Base-by-base conservation (phyloP, 2,797 vertebrate species). In the Pseudomugil gertrudae region DNA sequence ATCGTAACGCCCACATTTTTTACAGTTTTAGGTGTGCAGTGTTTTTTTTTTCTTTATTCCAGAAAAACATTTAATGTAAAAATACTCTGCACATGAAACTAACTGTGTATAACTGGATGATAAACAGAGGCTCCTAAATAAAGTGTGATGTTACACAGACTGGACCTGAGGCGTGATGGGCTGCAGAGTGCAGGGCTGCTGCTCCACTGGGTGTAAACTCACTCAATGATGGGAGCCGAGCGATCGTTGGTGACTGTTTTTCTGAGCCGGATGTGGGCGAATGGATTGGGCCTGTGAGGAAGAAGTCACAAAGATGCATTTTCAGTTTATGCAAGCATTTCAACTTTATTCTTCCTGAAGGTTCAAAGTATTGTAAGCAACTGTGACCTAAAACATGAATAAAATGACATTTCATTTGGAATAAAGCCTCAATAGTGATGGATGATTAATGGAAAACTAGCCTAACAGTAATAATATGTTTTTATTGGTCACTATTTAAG, bases 171-270 rank as follows among this genome's bases (percentile, higher is more conserved):
- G 56, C 59, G 38, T 10, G 63, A 66, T 32, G 74, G 58, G 69
- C 57, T 43, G 51, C 36, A 74, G 57, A 66, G 27, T 63, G 27
- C 62, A 26, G 48, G 29, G 23, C 38, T 7, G 9, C 57, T 48
- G 53, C 57, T 51, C 24, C 40, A 1, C 23, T 7, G 17, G 38
- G 17, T n/a, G 17, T 19, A 19, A 19, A 33, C 74, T 92, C 88
- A 95, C 85, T 96, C 92, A 45, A 96, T 95, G 77, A 95, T 90
- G 6, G 95, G 95, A 47, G 95, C 95, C 0, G 95, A 96, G 64
- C 95, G 94, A 76, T 96, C 95, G 9, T 96, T 95, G 73, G 95
- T 96, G 78, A 96, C 92, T 0, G 95, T 96, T 86, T 91, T 94
- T 90, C 94, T 93, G 83, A 96, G 94, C 30, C 93, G 92, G 47